A percentile compares a stretch with the other conserved stretches of the same genome.
Conservation (phyloP, 2,113 vertebrate species). For the Strix uralensis region DNA sequence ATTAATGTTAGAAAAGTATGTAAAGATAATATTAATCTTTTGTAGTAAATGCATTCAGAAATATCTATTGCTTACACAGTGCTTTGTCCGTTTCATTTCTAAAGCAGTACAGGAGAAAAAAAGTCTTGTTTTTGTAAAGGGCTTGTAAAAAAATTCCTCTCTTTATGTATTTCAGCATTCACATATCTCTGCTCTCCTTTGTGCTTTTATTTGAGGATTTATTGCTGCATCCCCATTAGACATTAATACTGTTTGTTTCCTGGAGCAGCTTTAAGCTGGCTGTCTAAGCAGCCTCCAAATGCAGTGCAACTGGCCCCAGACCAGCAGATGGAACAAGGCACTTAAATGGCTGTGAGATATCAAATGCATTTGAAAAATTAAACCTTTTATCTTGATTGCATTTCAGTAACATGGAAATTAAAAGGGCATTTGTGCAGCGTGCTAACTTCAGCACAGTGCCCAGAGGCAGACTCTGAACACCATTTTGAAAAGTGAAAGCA, state of each 20-base stretch:
- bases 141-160: background rate
- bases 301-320: background rate
- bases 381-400: background rate
- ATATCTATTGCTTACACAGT: background rate
- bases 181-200: background rate
- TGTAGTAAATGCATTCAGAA: background rate
- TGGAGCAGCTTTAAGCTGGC: background rate
- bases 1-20: fast-evolving
- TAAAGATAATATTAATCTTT: no score
- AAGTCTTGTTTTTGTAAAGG: background rate
- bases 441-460: background rate
- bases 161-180: background rate
- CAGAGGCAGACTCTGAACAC: background rate
- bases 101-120: background rate
- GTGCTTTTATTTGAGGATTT: background rate
- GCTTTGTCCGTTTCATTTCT: background rate
- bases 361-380: background rate
- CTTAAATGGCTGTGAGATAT: background rate
- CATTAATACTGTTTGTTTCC: background rate
- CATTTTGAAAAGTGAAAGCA: background rate
- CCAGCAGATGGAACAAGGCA: background rate
- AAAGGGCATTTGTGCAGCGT: background rate
- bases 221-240: background rate
- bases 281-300: background rate
- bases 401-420: background rate